Base-by-base conservation (phyloP, 2,888 invertebrate genomes). In the Gastrophysa polygoni region DNA sequence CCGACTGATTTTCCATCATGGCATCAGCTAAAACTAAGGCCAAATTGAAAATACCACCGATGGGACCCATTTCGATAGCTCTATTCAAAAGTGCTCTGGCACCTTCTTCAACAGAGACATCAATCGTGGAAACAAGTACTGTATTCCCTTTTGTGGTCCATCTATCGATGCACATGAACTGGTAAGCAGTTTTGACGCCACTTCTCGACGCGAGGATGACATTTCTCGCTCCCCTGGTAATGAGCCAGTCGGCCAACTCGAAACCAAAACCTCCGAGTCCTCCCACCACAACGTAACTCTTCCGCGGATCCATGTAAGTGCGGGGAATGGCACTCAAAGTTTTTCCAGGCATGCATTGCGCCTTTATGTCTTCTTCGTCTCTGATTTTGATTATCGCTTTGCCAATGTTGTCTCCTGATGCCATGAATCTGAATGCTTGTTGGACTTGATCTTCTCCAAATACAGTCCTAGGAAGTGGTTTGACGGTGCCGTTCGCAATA, bases 221-320 rank as follows among this genome's bases (percentile, higher is more conserved):
- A 67, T 91, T 90, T 69, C 83, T 86, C 0, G 91, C 94, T 0
- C 95, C 95, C 65, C 95, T 85, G 56, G 91, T 79, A 44, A 94
- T 86, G 72, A 97, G 82, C 93, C 94, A 95, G 74, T 94, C 91
- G 0, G 90, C 89, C 50, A 96, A 80, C 79, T 97, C 96, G 50
- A 97, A 82, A 3, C 96, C 96, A 76, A 97, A 94, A 0, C 96
- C 96, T 44, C 97, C 97, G 0, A 97, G 84, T 47, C 96, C 96
- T 11, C 92, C 92, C 0, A 89, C 84, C 5, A 92, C 85, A 0
- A 92, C 75, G 81, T 91, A 87, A n/a, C 84, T 64, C 75, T 83
- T 71, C 71, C 84, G 77, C 14, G 79, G 76, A 8, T 80, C 72
- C 82, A 91, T 81, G 60, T 81, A 83, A 7, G 24, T 24, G 7